Conservation (phyloP, 2,113 vertebrate genomes). For the Phrynosoma platyrhinos region DNA sequence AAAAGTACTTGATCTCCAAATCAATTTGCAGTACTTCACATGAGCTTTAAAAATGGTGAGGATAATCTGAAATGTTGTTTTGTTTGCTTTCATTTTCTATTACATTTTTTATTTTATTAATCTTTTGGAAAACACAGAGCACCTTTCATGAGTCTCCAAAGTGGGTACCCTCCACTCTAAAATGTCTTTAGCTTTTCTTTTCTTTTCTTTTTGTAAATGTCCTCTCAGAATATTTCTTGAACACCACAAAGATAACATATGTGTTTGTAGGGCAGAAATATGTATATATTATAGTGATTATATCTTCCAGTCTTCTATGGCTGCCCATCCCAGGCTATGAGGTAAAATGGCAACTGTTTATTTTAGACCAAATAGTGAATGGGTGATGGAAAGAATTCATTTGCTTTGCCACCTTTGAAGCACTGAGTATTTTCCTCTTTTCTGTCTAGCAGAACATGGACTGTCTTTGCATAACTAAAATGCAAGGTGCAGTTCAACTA, state of each 20-base stretch:
- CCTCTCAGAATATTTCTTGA: neutral
- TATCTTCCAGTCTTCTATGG: too few species aligned
- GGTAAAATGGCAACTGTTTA: neutral
- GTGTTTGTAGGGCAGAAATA: neutral
- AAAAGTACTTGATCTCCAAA: neutral
- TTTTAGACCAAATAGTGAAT: neutral
- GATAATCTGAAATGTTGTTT: neutral
- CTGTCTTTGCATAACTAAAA: neutral
- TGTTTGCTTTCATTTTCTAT: too few species aligned
- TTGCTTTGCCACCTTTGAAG: neutral
- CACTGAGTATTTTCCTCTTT: neutral
- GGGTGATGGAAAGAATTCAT: neutral
- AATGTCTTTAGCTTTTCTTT: neutral
- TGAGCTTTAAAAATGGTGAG: neutral
- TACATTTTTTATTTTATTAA: neutral
- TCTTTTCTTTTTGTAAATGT: too few species aligned
- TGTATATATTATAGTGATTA: neutral
- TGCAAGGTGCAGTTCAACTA: neutral
- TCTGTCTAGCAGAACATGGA: neutral
- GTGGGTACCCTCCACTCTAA: neutral
- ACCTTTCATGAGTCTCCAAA: neutral
- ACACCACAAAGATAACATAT: neutral
- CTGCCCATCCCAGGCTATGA: too few species aligned
- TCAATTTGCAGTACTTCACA: neutral
- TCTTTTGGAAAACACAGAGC: neutral